Evolutionary conservation across 2,888 invertebrate genomes (phyloP).

Genomic region (Abscondita cerata): DNA sequence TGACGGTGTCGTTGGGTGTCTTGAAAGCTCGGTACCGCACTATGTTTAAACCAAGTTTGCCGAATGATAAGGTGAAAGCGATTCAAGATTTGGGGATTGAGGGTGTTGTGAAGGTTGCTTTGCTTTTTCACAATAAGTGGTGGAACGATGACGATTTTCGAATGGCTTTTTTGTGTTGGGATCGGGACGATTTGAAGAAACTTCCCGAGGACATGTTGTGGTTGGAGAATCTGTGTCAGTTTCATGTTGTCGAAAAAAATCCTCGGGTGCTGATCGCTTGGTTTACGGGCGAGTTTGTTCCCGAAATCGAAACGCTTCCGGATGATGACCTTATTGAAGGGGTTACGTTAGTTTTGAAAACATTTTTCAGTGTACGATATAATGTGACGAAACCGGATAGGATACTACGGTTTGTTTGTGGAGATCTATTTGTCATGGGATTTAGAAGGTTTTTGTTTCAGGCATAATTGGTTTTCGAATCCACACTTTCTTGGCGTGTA

Average conservation of each 20-base stretch:
- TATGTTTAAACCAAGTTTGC: slow-evolving; percentile 64
- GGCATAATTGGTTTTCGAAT: slow-evolving; percentile 72
- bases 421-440: not conserved
- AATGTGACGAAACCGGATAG: slow-evolving; percentile 60
- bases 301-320: slow-evolving; percentile 66
- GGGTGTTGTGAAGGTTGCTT: slow-evolving; percentile 68
- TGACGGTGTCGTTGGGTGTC: slow-evolving; percentile 72
- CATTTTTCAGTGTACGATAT: slow-evolving; percentile 62
- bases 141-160: slow-evolving; percentile 62
- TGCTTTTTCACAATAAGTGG: slow-evolving; percentile 67
- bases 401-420: slow-evolving; percentile 47
- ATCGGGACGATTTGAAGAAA: slow-evolving; percentile 55
- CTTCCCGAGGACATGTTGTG: slow-evolving; percentile 58
- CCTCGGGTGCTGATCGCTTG: slow-evolving; percentile 71
- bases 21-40: slow-evolving; percentile 63
- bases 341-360: slow-evolving; percentile 57
- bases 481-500: slow-evolving; percentile 62
- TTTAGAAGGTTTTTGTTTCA: slow-evolving; percentile 48
- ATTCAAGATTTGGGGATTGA: slow-evolving; percentile 68
- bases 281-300: slow-evolving; percentile 70
- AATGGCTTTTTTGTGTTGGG: slow-evolving; percentile 67
- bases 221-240: slow-evolving; percentile 71
- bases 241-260: slow-evolving; percentile 69
- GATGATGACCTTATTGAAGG: slow-evolving; percentile 61
- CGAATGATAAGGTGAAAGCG: slow-evolving; percentile 60